A percentile compares a stretch with the other conserved stretches of the same genome.
Evolutionary conservation across 2,113 vertebrate species (phyloP).

Genomic region (Microcebus ravelobensis): DNA sequence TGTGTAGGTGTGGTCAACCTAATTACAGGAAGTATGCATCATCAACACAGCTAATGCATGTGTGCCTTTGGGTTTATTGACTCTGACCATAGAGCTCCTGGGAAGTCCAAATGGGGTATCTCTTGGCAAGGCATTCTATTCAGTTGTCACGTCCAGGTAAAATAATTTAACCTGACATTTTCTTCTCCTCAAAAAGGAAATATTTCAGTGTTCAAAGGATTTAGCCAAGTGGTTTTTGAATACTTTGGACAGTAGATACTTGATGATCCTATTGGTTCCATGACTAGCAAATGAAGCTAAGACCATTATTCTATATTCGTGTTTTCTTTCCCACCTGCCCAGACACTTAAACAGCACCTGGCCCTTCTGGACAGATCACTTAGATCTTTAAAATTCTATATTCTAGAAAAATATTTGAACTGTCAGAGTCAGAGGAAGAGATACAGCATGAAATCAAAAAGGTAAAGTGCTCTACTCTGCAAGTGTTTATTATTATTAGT

Average conservation of each 20-base stretch:
- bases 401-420: neutral
- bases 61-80: neutral
- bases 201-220: neutral
- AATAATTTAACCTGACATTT: neutral
- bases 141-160: neutral
- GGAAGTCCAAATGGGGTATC: neutral
- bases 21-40: neutral
- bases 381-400: neutral
- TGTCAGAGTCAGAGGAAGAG: neutral
- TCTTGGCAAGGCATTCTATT: neutral
- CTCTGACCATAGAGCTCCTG: neutral
- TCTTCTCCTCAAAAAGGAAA: neutral
- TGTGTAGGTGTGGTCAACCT: neutral
- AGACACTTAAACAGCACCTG: neutral
- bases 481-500: neutral
- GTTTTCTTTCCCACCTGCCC: neutral
- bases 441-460: neutral
- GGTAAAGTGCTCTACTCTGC: neutral
- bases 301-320: neutral
- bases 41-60: no score
- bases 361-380: neutral
- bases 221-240: neutral
- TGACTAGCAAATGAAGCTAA: neutral
- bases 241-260: neutral
- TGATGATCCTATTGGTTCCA: neutral